A percentile compares a stretch with the other conserved stretches of the same genome.
These are phyloP conservation scores for Acleris laterana DNA, from an alignment of 2,888 invertebrate species.

Conservation along the genomic window DNA sequence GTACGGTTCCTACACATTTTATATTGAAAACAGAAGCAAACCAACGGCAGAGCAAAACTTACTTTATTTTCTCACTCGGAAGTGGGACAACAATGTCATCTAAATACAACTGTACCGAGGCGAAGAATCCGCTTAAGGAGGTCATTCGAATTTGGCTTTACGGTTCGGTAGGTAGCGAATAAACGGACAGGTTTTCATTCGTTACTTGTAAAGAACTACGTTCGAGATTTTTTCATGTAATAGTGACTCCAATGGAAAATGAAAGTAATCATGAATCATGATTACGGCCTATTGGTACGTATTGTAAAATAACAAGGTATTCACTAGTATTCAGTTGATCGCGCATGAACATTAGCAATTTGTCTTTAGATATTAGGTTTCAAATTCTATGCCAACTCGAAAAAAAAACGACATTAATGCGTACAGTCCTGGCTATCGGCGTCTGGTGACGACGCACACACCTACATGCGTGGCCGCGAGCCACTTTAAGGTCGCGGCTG, in stretches of 20 bases:
- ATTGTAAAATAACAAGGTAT: constrained; percentile 19
- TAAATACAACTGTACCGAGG: constrained; percentile 36
- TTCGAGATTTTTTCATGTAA: constrained; percentile 20
- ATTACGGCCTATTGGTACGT: constrained; percentile 14
- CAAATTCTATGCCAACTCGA: constrained; percentile 14
- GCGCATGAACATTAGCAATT: constrained; percentile 8
- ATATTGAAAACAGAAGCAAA: constrained; percentile 41
- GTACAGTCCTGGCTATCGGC: constrained; percentile 37
- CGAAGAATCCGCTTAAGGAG: constrained; percentile 57
- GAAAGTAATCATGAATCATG: constrained; percentile 17
- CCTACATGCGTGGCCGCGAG: constrained; percentile 77
- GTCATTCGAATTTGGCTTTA: constrained; percentile 56
- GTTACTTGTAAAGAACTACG: constrained; percentile 13
- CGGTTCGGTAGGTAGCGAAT: constrained; percentile 51
- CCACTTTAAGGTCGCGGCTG: constrained; percentile 78
- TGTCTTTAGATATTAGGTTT: constrained; percentile 30
- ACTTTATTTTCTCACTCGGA: constrained; percentile 34
- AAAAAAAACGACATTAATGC: constrained; percentile 24
- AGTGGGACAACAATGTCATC: constrained; percentile 39
- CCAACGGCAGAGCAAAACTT: constrained; percentile 20
- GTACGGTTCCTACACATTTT: constrained; percentile 46
- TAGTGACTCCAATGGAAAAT: constrained; percentile 24
- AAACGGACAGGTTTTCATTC: constrained; percentile 44
- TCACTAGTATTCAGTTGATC: constrained; percentile 9
- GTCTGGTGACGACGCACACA: constrained; percentile 70